Conservation (phyloP, 1,140 invertebrate genomes). For the Musca domestica region DNA sequence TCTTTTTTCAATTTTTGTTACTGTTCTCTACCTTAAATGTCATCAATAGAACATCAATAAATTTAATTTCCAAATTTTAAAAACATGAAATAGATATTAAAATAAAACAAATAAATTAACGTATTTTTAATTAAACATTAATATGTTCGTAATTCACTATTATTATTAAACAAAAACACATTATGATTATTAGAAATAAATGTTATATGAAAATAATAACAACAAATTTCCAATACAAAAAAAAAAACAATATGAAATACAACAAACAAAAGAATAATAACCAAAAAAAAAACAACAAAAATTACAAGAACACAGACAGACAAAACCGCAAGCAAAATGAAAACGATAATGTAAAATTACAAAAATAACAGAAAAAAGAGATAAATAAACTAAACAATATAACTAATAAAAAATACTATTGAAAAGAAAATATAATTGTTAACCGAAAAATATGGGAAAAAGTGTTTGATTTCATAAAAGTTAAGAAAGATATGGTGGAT, state of each 20-base stretch:
- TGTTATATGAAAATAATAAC: neutral
- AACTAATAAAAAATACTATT: slow-evolving; percentile 15
- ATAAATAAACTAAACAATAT: slow-evolving; percentile 32
- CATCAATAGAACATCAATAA: too few relatives aligned
- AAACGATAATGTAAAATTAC: slow-evolving; percentile 10
- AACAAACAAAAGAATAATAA: too few relatives aligned
- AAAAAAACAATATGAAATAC: neutral
- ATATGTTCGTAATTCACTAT: slow-evolving; percentile 15
- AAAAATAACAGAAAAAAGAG: neutral
- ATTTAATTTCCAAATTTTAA: too few relatives aligned
- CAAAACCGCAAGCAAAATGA: neutral
- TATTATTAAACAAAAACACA: slow-evolving; percentile 4
- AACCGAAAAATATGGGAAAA: slow-evolving; percentile 42
- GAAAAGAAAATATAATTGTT: slow-evolving; percentile 53
- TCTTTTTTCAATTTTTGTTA: too few relatives aligned
- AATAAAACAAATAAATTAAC: neutral
- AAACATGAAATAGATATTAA: neutral
- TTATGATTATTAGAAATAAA: neutral
- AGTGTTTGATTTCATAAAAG: neutral
- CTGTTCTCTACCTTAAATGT: too few relatives aligned
- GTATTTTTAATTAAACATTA: slow-evolving; percentile 2
- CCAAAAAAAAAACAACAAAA: too few relatives aligned
- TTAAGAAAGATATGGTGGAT: neutral
- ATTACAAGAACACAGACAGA: too few relatives aligned
- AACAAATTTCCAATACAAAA: slow-evolving; percentile 5